phyloP scores from a whole-genome alignment of 2,797 vertebrate species.

The Gallinago nigripennis region DNA sequence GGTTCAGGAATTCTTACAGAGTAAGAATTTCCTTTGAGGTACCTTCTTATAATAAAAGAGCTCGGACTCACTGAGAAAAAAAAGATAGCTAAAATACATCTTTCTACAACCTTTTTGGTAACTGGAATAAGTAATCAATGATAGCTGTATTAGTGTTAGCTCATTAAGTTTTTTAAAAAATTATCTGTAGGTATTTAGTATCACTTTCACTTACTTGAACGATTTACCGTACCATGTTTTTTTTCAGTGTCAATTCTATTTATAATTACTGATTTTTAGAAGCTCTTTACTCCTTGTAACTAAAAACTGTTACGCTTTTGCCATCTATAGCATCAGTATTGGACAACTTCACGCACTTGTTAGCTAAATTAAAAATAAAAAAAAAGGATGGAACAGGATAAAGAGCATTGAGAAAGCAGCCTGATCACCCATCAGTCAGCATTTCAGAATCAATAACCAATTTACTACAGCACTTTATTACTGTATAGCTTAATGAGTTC shows the following conservation, averaged over 20 bases:
- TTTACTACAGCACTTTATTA: constrained; percentile 8
- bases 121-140: neutral
- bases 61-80: neutral
- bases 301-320: neutral
- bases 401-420: neutral
- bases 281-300: neutral
- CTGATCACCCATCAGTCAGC: neutral
- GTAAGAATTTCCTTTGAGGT: neutral
- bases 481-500: neutral
- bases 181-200: neutral
- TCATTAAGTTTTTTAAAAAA: neutral
- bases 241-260: neutral
- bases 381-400: neutral
- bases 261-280: neutral
- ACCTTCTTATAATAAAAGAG: neutral
- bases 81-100: neutral
- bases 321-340: neutral
- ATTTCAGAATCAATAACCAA: constrained; percentile 29
- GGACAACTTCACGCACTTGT: neutral
- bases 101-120: neutral
- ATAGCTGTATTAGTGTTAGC: neutral
- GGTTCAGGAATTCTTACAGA: neutral
- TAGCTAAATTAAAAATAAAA: neutral
- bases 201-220: neutral
- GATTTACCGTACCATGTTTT: neutral